phyloP scores from a whole-genome alignment of 1,140 invertebrate species.

The Cataglyphis hispanica region DNA sequence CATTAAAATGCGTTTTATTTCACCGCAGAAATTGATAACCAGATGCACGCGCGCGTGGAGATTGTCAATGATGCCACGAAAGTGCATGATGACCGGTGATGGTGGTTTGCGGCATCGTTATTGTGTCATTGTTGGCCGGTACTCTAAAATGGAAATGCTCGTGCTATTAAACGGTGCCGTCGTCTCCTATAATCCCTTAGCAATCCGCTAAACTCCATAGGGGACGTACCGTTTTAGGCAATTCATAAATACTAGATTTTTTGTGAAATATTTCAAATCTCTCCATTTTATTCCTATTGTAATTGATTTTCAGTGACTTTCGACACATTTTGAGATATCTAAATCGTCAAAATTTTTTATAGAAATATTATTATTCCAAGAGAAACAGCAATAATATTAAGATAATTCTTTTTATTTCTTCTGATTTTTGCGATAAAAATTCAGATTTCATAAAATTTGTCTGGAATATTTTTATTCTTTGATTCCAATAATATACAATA shows the following conservation, averaged over 20 bases:
- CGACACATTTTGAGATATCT: neutral
- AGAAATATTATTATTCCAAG: no score
- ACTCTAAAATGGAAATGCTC: slow-evolving; percentile 69
- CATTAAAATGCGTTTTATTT: slow-evolving; percentile 21
- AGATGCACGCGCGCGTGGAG: neutral
- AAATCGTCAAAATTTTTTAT: neutral
- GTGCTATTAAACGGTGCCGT: slow-evolving; percentile 69
- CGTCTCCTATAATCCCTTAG: slow-evolving; percentile 67
- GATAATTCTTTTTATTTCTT: neutral
- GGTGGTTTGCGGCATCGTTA: slow-evolving; percentile 63
- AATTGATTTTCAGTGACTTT: neutral
- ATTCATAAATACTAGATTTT: slow-evolving; percentile 7
- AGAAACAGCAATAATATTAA: neutral
- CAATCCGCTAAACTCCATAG: slow-evolving; percentile 62
- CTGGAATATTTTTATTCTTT: neutral
- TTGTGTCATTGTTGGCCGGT: slow-evolving; percentile 70
- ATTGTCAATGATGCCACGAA: slow-evolving; percentile 33
- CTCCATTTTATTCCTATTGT: neutral
- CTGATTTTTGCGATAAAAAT: neutral
- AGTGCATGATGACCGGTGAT: slow-evolving; percentile 37
- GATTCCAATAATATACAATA: neutral
- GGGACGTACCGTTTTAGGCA: slow-evolving; percentile 51
- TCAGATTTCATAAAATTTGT: neutral
- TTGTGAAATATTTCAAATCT: neutral
- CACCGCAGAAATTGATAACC: slow-evolving; percentile 16